phyloP scores from a whole-genome alignment of 2,113 vertebrate genomes.

The Smithornis capensis region DNA sequence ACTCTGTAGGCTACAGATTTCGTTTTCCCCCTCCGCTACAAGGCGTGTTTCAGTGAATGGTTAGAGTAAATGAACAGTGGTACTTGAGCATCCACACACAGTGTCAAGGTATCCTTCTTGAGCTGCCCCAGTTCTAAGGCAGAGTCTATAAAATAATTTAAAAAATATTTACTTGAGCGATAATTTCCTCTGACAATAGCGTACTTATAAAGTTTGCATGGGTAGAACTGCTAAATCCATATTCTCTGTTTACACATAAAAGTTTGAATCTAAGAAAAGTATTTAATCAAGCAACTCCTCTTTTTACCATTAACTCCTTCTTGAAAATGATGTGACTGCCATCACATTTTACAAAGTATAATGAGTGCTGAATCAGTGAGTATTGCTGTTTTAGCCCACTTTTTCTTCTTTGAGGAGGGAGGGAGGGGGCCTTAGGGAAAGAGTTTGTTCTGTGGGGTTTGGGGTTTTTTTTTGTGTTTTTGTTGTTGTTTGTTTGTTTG shows the following conservation, averaged over 20 bases:
- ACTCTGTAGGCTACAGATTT: neutral
- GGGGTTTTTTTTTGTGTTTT: neutral
- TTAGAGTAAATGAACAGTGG: neutral
- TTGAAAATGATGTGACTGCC: neutral
- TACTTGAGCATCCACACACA: fast-evolving
- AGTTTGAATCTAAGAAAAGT: neutral
- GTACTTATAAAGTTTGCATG: neutral
- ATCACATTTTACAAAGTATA: neutral
- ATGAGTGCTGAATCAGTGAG: neutral
- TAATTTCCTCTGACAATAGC: neutral
- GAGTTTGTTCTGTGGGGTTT: neutral
- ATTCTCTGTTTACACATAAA: neutral
- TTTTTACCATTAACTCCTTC: neutral
- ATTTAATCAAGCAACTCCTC: neutral
- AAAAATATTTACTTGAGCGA: neutral
- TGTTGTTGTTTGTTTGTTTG: neutral
- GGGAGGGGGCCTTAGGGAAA: neutral
- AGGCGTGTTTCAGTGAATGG: neutral
- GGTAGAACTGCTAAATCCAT: neutral
- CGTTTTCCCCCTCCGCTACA: neutral
- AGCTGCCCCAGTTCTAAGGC: neutral
- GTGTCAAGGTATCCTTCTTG: neutral
- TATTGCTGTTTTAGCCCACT: neutral
- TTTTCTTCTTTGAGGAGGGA: neutral
- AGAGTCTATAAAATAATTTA: neutral